Evolutionary conservation across 2,888 invertebrate genomes (phyloP).

Genomic region (Clanis bilineata): DNA sequence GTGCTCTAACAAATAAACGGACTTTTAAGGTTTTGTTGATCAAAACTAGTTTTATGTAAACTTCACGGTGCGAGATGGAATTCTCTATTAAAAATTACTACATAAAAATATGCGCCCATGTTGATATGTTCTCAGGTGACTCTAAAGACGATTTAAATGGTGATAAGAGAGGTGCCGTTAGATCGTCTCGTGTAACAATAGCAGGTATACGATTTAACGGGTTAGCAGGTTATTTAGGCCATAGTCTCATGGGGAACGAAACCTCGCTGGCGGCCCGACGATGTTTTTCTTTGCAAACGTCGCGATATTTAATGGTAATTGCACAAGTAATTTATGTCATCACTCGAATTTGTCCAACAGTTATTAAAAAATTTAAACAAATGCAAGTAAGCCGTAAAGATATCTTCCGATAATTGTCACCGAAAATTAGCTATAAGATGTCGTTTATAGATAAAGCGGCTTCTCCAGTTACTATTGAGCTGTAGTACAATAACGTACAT

Average conservation of each 20-base stretch:
- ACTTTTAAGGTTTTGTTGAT: no score
- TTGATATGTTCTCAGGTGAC: constrained; percentile 59
- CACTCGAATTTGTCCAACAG: no score
- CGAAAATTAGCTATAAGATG: no score
- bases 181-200: constrained; percentile 70
- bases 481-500: neutral
- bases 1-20: no score
- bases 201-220: constrained; percentile 59
- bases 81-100: neutral
- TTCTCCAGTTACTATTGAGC: neutral
- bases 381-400: neutral
- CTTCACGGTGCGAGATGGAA: neutral
- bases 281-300: no score
- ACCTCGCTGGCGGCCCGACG: no score
- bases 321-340: no score
- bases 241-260: constrained; percentile 18
- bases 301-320: no score
- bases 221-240: constrained; percentile 50
- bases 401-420: no score
- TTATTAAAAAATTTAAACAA: neutral
- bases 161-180: constrained; percentile 76
- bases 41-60: no score
- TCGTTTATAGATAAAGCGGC: neutral
- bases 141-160: constrained; percentile 65
- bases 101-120: constrained; percentile 31